Evolutionary conservation across 2,797 vertebrate genomes (phyloP).

Genomic region (Squalus acanthias): DNA sequence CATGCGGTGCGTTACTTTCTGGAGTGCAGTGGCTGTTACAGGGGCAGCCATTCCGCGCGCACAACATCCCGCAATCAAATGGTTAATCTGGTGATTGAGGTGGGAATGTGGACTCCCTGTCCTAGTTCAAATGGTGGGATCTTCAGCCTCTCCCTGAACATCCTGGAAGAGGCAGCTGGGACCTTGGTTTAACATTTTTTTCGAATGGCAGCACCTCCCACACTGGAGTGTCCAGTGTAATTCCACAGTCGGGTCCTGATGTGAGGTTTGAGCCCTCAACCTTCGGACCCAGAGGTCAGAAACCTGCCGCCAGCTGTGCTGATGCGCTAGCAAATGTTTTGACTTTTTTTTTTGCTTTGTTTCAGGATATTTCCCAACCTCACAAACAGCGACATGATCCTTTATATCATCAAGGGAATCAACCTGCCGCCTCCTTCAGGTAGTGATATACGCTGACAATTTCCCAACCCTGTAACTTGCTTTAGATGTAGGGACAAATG

Average conservation of each 20-base stretch:
- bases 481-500: neutral
- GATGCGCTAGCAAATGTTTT: neutral
- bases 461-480: too few species aligned
- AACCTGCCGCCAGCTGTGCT: neutral
- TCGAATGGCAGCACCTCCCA: neutral
- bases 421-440: constrained; percentile 76
- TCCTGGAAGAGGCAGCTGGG: neutral
- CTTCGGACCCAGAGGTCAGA: neutral
- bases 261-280: neutral
- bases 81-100: neutral
- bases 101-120: neutral
- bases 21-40: neutral
- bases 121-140: neutral
- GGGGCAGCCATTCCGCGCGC: neutral
- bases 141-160: neutral
- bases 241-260: neutral
- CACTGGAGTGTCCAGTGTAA: neutral
- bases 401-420: constrained; percentile 69
- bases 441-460: constrained; percentile 43
- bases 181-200: neutral
- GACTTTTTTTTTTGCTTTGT: neutral
- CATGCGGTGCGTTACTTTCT: neutral
- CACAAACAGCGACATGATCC: constrained; percentile 70
- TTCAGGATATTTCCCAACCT: constrained; percentile 67
- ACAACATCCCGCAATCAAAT: neutral